A percentile compares a stretch with the other conserved stretches of the same genome.
Conservation (phyloP, 1,140 invertebrate genomes). For the Drosophila pallidifrons region DNA sequence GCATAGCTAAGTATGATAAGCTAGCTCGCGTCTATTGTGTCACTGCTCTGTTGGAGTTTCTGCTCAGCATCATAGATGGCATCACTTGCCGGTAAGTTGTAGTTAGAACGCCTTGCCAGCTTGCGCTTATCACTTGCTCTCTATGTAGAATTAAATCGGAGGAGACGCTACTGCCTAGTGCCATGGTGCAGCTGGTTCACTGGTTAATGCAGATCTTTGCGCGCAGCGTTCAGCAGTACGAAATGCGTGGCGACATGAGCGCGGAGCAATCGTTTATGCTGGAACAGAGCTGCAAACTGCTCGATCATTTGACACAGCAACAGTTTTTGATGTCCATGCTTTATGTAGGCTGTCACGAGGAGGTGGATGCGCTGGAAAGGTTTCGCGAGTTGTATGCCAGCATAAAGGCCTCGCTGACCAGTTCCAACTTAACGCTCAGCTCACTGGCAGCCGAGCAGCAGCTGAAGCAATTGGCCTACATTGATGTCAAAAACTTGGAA, state of each 20-base stretch:
- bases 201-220: slow-evolving; percentile 94
- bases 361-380: slow-evolving; percentile 83
- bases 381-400: slow-evolving; percentile 70
- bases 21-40: slow-evolving; percentile 96
- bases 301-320: slow-evolving; percentile 90
- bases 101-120: neutral
- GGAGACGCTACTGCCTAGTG: slow-evolving; percentile 90
- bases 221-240: slow-evolving; percentile 86
- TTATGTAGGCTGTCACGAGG: slow-evolving; percentile 91
- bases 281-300: slow-evolving; percentile 89
- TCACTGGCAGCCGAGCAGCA: slow-evolving; percentile 62
- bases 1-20: slow-evolving; percentile 95
- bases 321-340: slow-evolving; percentile 93
- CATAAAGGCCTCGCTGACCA: slow-evolving; percentile 73
- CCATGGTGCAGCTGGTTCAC: slow-evolving; percentile 91
- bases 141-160: slow-evolving; percentile 91
- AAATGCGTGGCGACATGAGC: slow-evolving; percentile 85
- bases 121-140: neutral
- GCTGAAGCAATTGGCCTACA: slow-evolving; percentile 73
- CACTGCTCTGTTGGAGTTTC: slow-evolving; percentile 92
- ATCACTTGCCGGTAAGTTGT: slow-evolving; percentile 85
- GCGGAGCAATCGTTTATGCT: slow-evolving; percentile 88
- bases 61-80: slow-evolving; percentile 91
- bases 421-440: slow-evolving; percentile 67
- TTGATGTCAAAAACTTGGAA: slow-evolving; percentile 75